Base-by-base conservation (phyloP, 2,797 vertebrate species). In the Sitta carolinensis region DNA sequence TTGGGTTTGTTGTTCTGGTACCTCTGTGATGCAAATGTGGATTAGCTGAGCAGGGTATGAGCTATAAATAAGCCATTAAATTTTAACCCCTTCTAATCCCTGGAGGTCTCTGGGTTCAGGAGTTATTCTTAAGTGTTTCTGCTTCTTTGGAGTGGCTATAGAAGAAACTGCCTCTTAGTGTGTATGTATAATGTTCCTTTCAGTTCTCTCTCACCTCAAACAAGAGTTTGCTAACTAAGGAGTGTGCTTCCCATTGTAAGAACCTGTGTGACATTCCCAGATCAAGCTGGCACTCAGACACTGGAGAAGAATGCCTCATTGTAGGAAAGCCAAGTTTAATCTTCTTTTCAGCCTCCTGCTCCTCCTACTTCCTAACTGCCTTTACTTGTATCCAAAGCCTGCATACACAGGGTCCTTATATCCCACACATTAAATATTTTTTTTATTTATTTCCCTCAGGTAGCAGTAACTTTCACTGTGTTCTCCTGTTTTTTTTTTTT, bases 301-400 rank as follows among this genome's bases (percentile, higher is more conserved):
- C 50, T 47, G 25, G 79, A 89, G 93, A 95, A 93, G 78, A 96
- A 91, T 85, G 67, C 76, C 51, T 88, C 74, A 73, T 50, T 94
- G 92, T 81, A 74, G 59, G 76, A 79, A 88, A 80, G 83, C 91
- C 89, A 94, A 90, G 74, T 77, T 82, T 81, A 93, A 84, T 93
- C 83, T 76, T 88, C 66, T 61, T 61, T 87, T 94, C 63, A 75
- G 50, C 76, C 62, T 91, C 47, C 72, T 68, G 22, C 66, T 88
- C 76, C 66, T 94, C 69, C 81, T 43, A 36, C 73, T 95, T 93
- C 79, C 84, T 84, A 79, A 88, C 59, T 74, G 54, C 80, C 58
- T 82, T 82, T 64, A 48, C 62, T 70, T 2, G 1, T 79, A 61
- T 63, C 32, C 76, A 87, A 76, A 78, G 25, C 43, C 59, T 84